A percentile compares a stretch with the other conserved stretches of the same genome.
phyloP scores from a whole-genome alignment of 2,113 vertebrate genomes.

The Leucopternis melanops region DNA sequence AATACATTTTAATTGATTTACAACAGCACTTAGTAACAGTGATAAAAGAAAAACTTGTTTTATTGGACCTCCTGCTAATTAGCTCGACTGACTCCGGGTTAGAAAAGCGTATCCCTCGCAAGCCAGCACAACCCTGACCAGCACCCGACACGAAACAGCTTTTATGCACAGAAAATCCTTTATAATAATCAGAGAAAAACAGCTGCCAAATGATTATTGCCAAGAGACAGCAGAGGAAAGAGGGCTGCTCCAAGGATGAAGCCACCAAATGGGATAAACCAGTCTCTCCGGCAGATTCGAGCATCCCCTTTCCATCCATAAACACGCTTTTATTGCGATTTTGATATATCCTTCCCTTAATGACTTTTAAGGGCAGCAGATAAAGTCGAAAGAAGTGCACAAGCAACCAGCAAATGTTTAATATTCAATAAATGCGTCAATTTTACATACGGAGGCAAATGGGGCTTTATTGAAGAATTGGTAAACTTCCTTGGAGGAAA shows the following conservation, averaged over 20 bases:
- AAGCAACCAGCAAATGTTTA: slow-evolving; percentile 66
- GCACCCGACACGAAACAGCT: not conserved
- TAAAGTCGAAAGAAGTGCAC: slow-evolving; percentile 3
- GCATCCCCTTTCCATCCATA: not conserved
- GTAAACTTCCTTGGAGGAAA: slow-evolving; percentile 80
- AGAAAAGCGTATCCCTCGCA: not conserved
- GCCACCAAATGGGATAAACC: not conserved
- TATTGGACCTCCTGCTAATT: slow-evolving; percentile 64
- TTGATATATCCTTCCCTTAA: slow-evolving; percentile 44
- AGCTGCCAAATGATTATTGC: not conserved
- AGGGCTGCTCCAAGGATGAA: not conserved
- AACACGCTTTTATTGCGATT: not conserved
- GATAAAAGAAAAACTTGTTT: slow-evolving; percentile 62
- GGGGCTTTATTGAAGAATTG: slow-evolving; percentile 79
- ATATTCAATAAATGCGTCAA: slow-evolving; percentile 81
- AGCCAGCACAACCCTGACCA: not conserved
- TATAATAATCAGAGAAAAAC: not conserved
- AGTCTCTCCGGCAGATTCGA: not conserved
- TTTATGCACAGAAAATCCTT: not conserved
- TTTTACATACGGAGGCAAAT: slow-evolving; percentile 77
- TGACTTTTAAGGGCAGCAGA: slow-evolving; percentile 31
- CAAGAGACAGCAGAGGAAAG: not conserved
- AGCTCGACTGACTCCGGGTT: not conserved
- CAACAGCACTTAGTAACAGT: slow-evolving; percentile 50
- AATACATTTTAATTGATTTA: slow-evolving; percentile 67